Evolutionary conservation across 2,888 invertebrate species (phyloP).

Genomic region (Alsophila aescularia): DNA sequence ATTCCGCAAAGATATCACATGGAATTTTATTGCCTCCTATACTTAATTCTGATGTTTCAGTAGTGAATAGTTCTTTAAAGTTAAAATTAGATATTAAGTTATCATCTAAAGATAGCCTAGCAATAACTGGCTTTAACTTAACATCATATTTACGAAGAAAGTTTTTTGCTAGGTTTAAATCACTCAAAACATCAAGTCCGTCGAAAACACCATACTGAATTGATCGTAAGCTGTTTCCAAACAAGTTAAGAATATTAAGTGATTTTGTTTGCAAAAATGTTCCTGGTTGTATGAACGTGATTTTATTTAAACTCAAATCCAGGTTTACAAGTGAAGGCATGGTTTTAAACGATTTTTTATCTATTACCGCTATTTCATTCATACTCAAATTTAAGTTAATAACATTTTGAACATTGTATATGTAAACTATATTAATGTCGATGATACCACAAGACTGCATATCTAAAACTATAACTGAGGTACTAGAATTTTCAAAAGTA

Average conservation of each 20-base stretch:
- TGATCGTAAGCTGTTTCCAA: slow-evolving; percentile 28
- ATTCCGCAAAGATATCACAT: slow-evolving; percentile 30
- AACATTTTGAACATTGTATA: slow-evolving; percentile 12
- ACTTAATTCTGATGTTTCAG: slow-evolving; percentile 23
- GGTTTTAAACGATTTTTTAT: slow-evolving; percentile 35
- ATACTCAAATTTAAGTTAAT: slow-evolving; percentile 29
- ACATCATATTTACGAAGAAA: slow-evolving; percentile 14
- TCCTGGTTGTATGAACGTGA: slow-evolving; percentile 39
- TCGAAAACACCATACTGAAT: slow-evolving; percentile 14
- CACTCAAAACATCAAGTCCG: slow-evolving; percentile 25
- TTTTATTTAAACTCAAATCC: slow-evolving; percentile 36
- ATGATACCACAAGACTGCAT: slow-evolving; percentile 32
- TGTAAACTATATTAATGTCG: slow-evolving; percentile 19
- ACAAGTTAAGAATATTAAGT: slow-evolving; percentile 23
- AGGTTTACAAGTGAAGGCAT: slow-evolving; percentile 26
- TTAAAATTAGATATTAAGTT: slow-evolving; percentile 29
- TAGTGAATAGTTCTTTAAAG: slow-evolving; percentile 25
- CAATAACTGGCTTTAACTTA: slow-evolving; percentile 27
- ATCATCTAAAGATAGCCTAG: slow-evolving; percentile 33
- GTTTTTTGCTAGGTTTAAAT: slow-evolving; percentile 35
- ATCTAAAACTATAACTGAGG: slow-evolving; percentile 22
- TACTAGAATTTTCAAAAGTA: slow-evolving; percentile 26
- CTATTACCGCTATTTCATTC: slow-evolving; percentile 32
- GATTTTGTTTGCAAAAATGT: slow-evolving; percentile 23
- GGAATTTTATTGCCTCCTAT: slow-evolving; percentile 36